These are phyloP conservation scores for Atrichornis clamosus DNA, from an alignment of 2,113 vertebrate species.

Conservation along the genomic window DNA sequence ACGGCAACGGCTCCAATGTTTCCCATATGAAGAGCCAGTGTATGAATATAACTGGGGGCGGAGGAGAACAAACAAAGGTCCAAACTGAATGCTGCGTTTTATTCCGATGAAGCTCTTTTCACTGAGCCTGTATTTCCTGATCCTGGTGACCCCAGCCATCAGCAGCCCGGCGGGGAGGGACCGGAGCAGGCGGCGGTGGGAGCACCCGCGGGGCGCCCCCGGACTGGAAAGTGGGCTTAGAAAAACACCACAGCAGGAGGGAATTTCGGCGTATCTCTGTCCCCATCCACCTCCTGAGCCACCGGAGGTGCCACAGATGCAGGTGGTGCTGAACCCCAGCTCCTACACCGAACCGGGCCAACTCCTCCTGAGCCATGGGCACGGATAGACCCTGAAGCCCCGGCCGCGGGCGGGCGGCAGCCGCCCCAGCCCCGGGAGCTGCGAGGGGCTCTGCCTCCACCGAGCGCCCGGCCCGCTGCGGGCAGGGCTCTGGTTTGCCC, in stretches of 20 bases:
- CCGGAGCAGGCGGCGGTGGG: not conserved
- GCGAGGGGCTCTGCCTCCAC: not conserved
- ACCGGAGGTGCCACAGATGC: not conserved
- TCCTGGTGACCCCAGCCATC: not conserved
- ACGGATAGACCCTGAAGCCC: not conserved
- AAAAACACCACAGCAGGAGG: not conserved
- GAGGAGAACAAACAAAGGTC: not conserved
- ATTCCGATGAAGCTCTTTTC: not conserved
- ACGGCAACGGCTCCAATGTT: not conserved
- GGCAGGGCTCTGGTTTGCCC: not conserved
- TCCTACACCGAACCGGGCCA: not conserved
- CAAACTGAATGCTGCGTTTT: not conserved
- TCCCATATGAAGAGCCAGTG: not conserved
- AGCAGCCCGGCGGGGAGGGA: not conserved
- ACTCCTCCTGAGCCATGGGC: fast-evolving
- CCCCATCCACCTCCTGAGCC: not conserved
- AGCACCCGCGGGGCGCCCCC: not conserved
- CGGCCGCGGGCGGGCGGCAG: not conserved
- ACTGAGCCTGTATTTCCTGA: not conserved
- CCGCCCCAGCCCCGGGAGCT: not conserved
- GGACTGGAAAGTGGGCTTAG: not conserved
- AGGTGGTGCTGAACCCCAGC: not conserved
- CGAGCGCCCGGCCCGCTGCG: not conserved
- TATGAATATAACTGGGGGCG: not conserved
- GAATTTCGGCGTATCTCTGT: not conserved